These are phyloP conservation scores for Neodon shergylaensis DNA, from an alignment of 2,113 vertebrate species.

Conservation along the genomic window DNA sequence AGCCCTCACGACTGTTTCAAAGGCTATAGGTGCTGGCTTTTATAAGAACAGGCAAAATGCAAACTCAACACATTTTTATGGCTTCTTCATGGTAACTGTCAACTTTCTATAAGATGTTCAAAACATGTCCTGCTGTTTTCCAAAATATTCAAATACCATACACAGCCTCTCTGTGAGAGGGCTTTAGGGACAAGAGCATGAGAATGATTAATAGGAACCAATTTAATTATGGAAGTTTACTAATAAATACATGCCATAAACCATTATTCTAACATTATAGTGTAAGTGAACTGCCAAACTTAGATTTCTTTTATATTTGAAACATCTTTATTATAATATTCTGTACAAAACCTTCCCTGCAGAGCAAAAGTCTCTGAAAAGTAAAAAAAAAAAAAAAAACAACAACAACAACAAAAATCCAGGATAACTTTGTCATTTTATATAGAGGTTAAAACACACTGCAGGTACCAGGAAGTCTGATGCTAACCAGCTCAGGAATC, in stretches of 20 bases:
- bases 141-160: neutral
- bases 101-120: neutral
- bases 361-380: neutral
- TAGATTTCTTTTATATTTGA: neutral
- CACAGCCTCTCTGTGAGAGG: neutral
- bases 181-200: neutral
- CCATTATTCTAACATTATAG: neutral
- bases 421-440: neutral
- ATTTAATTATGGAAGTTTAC: neutral
- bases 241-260: slow-evolving; percentile 5
- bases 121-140: neutral
- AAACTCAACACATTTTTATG: neutral
- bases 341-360: neutral
- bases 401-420: neutral
- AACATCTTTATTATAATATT: slow-evolving; percentile 4
- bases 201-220: neutral
- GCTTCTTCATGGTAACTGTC: neutral
- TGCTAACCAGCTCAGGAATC: neutral
- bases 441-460: neutral
- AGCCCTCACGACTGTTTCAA: neutral
- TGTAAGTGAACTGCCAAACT: slow-evolving; percentile 16
- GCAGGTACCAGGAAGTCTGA: neutral
- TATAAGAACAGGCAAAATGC: neutral
- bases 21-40: neutral
- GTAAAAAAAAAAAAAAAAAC: neutral